Conservation (phyloP, 2,797 vertebrate species). For the Semaprochilodus insignis region DNA sequence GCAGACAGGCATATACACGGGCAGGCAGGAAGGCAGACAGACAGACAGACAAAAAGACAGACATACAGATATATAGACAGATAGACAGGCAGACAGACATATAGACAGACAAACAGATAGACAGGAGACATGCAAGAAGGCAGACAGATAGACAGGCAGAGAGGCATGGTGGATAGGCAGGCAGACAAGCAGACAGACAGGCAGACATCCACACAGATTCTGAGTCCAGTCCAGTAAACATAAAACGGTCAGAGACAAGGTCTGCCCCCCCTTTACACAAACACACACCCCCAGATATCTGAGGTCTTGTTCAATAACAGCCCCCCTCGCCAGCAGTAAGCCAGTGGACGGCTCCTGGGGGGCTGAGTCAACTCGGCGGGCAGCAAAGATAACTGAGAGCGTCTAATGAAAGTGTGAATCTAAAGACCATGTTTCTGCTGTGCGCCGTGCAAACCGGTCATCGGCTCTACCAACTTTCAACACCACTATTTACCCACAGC, state of each 20-base stretch:
- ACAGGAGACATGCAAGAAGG: neutral
- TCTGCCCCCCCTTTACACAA: conserved; percentile 76
- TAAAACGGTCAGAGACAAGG: conserved; percentile 64
- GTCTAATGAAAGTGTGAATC: conserved; percentile 9
- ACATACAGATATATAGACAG: too few relatives aligned
- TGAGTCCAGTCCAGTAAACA: conserved; percentile 74
- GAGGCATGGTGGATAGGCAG: neutral
- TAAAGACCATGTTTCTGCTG: too few relatives aligned
- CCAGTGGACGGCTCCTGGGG: conserved; percentile 62
- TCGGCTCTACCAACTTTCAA: too few relatives aligned
- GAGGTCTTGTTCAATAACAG: conserved; percentile 69
- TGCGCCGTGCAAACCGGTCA: too few relatives aligned
- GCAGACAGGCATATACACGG: too few relatives aligned
- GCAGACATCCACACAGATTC: conserved; percentile 51
- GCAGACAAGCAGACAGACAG: conserved; percentile 29
- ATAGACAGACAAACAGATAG: neutral
- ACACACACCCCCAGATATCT: conserved; percentile 79
- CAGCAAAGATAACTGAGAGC: conserved; percentile 35
- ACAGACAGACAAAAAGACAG: too few relatives aligned
- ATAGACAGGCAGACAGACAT: too few relatives aligned
- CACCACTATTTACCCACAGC: too few relatives aligned
- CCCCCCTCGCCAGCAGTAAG: conserved; percentile 66
- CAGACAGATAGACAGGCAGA: neutral
- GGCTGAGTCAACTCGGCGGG: conserved; percentile 67
- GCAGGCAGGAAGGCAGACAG: too few relatives aligned